phyloP scores from a whole-genome alignment of 37 sponge, comb jelly and placozoan genomes.

The Dysidea cf. avara region DNA sequence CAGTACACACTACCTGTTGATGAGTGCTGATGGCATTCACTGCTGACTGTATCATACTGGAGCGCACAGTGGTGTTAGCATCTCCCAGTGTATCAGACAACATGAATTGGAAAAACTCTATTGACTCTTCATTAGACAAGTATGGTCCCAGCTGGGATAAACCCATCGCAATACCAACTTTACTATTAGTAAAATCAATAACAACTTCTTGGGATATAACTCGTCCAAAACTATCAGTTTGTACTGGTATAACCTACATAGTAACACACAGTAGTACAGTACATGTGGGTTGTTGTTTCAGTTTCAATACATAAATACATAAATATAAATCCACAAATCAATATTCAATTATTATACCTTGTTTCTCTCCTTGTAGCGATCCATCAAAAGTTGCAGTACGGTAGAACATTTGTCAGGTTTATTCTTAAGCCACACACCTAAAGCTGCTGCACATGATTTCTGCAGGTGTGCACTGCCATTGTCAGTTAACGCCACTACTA shows the following conservation, averaged over 20 bases:
- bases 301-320: too few species aligned
- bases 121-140: conserved; percentile 19
- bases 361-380: too few species aligned
- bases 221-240: conserved; percentile 54
- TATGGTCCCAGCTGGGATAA: conserved; percentile 55
- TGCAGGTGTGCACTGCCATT: too few species aligned
- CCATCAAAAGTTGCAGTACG: too few species aligned
- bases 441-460: too few species aligned
- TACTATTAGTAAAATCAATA: conserved; percentile 30
- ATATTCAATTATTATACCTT: too few species aligned
- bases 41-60: conserved; percentile 71
- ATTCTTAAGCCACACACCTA: too few species aligned
- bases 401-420: too few species aligned
- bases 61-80: conserved; percentile 48
- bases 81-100: conserved; percentile 77
- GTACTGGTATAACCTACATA: conserved; percentile 2
- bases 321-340: too few species aligned
- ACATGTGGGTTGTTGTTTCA: too few species aligned
- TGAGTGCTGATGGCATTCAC: conserved; percentile 65
- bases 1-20: conserved; percentile 55
- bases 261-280: too few species aligned
- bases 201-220: not conserved
- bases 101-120: conserved; percentile 63
- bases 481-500: too few species aligned
- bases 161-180: conserved; percentile 84